Base-by-base conservation (phyloP, 2,888 invertebrate genomes). In the Tiliacea aurago region DNA sequence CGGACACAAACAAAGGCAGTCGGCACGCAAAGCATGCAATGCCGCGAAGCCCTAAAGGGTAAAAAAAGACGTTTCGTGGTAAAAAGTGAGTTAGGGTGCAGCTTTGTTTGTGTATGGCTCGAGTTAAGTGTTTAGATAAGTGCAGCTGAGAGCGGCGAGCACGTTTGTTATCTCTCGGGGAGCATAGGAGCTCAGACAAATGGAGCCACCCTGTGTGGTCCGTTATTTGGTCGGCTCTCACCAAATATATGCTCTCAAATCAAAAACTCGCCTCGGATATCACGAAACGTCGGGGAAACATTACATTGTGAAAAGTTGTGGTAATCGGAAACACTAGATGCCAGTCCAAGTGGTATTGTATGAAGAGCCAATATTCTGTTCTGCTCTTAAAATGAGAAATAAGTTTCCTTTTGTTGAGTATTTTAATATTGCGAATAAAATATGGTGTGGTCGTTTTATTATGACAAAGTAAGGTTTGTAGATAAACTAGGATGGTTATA, bases 81-180 rank as follows among this genome's bases (percentile, higher is more conserved):
- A 95, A 96, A 95, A 95, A 95, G 92, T 93, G 89, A 94, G 94
- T 94, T 93, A 93, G 92, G 93, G 92, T 91, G 92, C 90, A 92
- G 94, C 94, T 94, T 94, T 96, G 95, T 96, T 96, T 96, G 94
- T 95, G 93, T 94, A 94, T 91, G 93, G 94, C 91, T 92, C 92
- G 93, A 92, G 94, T 93, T 94, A 94, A 96, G 96, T 96, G 96
- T 96, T 96, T 96, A 95, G 95, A 95, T 96, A 96, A 96, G 95
- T 95, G 95, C 93, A 93, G 91, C 92, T 90, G 93, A 94, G 95
- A 94, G 94, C 92, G 90, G 90, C 89, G 91, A 90, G 93, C 92
- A 89, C 95, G 95, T 95, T 94, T 95, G 95, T 95, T 96, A 96
- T 95, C 95, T 95, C 93, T 92, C 89, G 89, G 92, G 92, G 93